Evolutionary conservation across 2,113 vertebrate species (phyloP), one percentile per base, ranked within the genome.

Genomic region (Gambusia affinis): DNA sequence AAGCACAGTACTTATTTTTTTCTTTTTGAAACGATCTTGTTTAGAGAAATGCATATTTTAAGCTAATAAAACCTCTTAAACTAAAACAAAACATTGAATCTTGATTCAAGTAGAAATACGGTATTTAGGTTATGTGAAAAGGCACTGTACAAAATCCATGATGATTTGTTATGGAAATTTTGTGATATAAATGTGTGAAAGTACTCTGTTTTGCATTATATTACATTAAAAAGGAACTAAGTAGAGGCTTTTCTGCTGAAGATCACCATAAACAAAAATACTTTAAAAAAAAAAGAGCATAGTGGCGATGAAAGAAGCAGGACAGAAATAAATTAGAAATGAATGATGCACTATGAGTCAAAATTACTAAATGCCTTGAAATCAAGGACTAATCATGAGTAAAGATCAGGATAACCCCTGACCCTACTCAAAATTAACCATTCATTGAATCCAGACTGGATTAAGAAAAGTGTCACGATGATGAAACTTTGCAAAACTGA

Each of bases 221-320:
- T 7, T 28, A 74, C 22, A 54, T 54, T 54, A 54, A 54, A 54
- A 54, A 76, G 73, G 64, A 82, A 84, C 67, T 73, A 44, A 31
- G 30, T 70, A 69, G 70, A 71, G 72, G 64, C 51, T 51, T 72
- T 81, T 75, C 31, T 57, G 67, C 10, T 57, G 24, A 57, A 57
- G 51, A 57, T 57, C 8, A 11, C 51, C 7, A n/a, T 57, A 0
- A 47, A 44, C 4, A 54, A 28, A 54, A 28, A 54, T 44, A 54
- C 27, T 8, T 47, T 1, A 29, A 60, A 61, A 37, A 60, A 60
- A 37, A 61, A 37, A 64, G 19, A 35, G 3, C 12, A 30, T 24
- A 6, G 44, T 0, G 2, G 10, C 2, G 1, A n/a, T 57, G 3
- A n/a, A 24, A 57, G 24, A 57, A 57, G 24, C 5, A 2, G 51